Evolutionary conservation across 2,888 invertebrate species (phyloP), one percentile per base, ranked within the genome.

Genomic region (Argyra leucocephala): DNA sequence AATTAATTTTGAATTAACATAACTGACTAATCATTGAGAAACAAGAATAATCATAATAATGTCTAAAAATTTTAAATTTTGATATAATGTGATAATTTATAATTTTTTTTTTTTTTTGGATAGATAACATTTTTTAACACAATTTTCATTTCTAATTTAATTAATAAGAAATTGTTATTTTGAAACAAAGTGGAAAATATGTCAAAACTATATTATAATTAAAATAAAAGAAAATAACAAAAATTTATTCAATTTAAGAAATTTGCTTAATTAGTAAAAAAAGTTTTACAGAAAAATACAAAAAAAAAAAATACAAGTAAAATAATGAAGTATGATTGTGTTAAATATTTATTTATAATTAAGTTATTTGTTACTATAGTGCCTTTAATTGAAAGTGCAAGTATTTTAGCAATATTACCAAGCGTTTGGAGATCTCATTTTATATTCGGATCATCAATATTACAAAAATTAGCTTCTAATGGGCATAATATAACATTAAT

Each of bases 361-460:
- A 48, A 48, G 1, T 12, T 48, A 10, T 31, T 31, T 18, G 18
- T 48, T 15, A 22, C 64, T 59, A 61, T 61, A 37, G 65, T 24
- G 57, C 64, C 65, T 18, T 12, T 62, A 31, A 63, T 65, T 36
- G 61, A 68, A 36, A 74, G 73, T 12, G 75, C 74, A 62, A 76
- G 78, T 67, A 74, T 80, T 65, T 69, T 80, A 65, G 78, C 78
- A 0, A 74, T 80, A 9, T 72, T 80, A 65, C 79, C 79, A 7
- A 76, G 78, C 64, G 77, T 78, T 1, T 78, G 78, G 76, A 74
- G 73, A 65, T 78, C 79, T 2, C 78, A 80, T 64, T 80, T 78
- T 68, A 68, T 77, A 4, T 76, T 77, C 64, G 79, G 79, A 0
- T 69, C 73, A 1, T 68, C 74, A 0, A 66, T 80, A n/a, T 70